Base-by-base conservation (phyloP, 2,113 vertebrate species). In the Speoplatyrhinus poulsoni region DNA sequence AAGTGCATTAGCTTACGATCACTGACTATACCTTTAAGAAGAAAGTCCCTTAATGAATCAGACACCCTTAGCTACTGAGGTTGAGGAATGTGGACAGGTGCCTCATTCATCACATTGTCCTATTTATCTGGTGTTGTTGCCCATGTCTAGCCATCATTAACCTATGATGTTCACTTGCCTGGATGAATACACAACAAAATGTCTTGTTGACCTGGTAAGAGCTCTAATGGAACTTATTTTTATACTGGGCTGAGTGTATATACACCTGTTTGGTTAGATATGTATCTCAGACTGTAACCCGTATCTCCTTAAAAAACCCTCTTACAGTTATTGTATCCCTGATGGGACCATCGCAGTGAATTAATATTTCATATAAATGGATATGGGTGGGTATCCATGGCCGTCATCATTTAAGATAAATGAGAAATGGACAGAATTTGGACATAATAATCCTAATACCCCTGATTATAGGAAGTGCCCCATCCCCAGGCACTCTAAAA, bases 391-490 rank as follows among this genome's bases (percentile, higher is more conserved):
- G 12, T 54, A 46, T 70, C 48, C 64, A 17, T 17, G 11, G 52
- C 48, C 17, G 55, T 67, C 66, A 64, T 61, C 19, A 15, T 54
- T 62, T 61, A 11, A 65, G 71, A 69, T 46, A 55, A 75, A 75
- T 69, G 62, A 67, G 61, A 55, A 62, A 66, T 46, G 41, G 66
- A 62, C 17, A 69, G 57, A 19, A 75, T 70, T 69, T 19, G 36
- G 50, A 66, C 69, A 26, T 72, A 68, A 73, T 63, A 49, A 19
- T 63, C 48, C 58, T 62, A 75, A 75, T 78, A 66, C 65, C 61
- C 65, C 62, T 72, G 57, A 82, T 78, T 78, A 72, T 26, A 72
- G 68, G 57, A 69, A 60, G 56, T 66, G 46, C 16, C 67, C 64
- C 41, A 50, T 16, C 60, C 65, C 57, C 63, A 57, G 19, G 50